phyloP scores from a whole-genome alignment of 2,888 invertebrate species.

The Hemaris fuciformis region DNA sequence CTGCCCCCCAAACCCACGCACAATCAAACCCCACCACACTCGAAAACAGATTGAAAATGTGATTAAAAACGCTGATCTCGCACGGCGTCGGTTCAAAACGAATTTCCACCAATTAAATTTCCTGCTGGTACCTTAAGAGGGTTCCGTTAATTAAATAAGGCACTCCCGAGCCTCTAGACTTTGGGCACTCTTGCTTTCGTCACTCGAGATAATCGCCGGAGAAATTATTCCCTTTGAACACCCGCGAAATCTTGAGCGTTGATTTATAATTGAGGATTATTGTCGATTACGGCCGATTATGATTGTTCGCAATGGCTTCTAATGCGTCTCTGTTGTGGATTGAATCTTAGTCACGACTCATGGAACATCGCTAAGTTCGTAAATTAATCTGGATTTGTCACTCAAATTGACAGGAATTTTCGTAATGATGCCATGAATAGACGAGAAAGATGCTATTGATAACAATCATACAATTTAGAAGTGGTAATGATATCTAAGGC shows the following conservation, averaged over 20 bases:
- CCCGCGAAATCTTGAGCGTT: slow-evolving; percentile 56
- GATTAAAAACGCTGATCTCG: slow-evolving; percentile 6
- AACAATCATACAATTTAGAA: too few relatives aligned
- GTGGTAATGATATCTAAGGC: too few relatives aligned
- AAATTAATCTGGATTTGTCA: not conserved
- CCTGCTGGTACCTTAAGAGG: slow-evolving; percentile 31
- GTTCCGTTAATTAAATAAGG: slow-evolving; percentile 67
- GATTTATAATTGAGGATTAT: slow-evolving; percentile 57
- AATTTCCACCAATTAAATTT: slow-evolving; percentile 29
- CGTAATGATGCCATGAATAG: too few relatives aligned
- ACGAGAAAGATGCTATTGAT: too few relatives aligned
- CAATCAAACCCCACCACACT: slow-evolving; percentile 9
- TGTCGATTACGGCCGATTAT: slow-evolving; percentile 33
- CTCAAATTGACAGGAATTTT: too few relatives aligned
- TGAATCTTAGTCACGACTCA: not conserved
- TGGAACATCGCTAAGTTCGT: not conserved
- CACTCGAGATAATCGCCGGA: slow-evolving; percentile 67
- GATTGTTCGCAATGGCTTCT: not conserved
- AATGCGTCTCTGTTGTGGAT: slow-evolving; percentile 12
- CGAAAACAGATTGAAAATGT: slow-evolving; percentile 7
- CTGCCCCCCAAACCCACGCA: not conserved
- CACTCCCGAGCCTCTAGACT: slow-evolving; percentile 33
- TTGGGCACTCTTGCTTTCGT: slow-evolving; percentile 35
- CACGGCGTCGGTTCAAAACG: slow-evolving; percentile 10
- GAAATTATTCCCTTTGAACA: slow-evolving; percentile 71